Evolutionary conservation across 2,888 invertebrate species (phyloP).

Genomic region (Drosophila neotestacea): DNA sequence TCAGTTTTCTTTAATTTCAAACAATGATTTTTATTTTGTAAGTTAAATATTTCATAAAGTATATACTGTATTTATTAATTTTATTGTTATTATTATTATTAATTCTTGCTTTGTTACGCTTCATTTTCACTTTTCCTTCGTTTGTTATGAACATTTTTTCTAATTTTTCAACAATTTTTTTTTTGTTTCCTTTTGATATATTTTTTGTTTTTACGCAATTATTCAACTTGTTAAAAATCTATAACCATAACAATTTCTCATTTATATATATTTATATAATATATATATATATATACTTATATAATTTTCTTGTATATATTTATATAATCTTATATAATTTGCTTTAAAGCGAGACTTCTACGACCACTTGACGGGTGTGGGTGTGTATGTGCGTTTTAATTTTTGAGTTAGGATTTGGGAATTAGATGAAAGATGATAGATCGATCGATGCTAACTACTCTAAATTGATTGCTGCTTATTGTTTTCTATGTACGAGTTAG

Average conservation of each 20-base stretch:
- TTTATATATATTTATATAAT: slow-evolving; percentile 58
- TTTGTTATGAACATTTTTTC: slow-evolving; percentile 80
- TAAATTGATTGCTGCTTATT: slow-evolving; percentile 27
- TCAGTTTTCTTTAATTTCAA: slow-evolving; percentile 68
- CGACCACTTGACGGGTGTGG: slow-evolving; percentile 61
- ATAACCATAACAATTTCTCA: slow-evolving; percentile 82
- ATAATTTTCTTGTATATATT: slow-evolving; percentile 52
- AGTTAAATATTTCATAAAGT: slow-evolving; percentile 81
- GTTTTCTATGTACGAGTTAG: slow-evolving; percentile 15
- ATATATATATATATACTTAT: slow-evolving; percentile 35
- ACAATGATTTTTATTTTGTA: slow-evolving; percentile 76
- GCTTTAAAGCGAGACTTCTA: slow-evolving; percentile 69
- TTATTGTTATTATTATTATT: slow-evolving; percentile 55
- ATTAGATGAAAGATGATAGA: slow-evolving; percentile 35
- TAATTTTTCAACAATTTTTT: slow-evolving; percentile 84
- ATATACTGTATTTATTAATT: slow-evolving; percentile 72
- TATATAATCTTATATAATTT: slow-evolving; percentile 65
- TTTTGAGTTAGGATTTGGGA: slow-evolving; percentile 38
- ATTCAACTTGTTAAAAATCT: slow-evolving; percentile 83
- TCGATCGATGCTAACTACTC: slow-evolving; percentile 40
- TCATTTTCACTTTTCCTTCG: slow-evolving; percentile 39
- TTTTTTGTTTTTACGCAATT: slow-evolving; percentile 79
- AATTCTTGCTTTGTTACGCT: slow-evolving; percentile 48
- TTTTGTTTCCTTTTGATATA: slow-evolving; percentile 61
- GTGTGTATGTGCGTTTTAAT: slow-evolving; percentile 19